Conservation (phyloP, 2,888 invertebrate genomes). For the Orgyia antiqua region DNA sequence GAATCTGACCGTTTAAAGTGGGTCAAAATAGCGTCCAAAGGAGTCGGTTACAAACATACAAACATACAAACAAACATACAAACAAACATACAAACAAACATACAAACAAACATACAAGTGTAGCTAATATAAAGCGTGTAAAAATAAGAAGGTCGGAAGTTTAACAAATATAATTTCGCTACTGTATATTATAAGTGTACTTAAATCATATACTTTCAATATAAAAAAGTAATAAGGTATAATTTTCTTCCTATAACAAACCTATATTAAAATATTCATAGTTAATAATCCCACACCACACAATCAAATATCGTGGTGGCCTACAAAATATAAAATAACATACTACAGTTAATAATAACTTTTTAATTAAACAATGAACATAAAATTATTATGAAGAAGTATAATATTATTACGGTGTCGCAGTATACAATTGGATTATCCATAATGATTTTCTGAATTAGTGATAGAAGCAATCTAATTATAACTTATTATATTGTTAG, state of each 20-base stretch:
- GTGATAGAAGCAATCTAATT: conserved; percentile 11
- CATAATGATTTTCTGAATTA: conserved; percentile 17
- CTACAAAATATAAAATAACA: conserved; percentile 2
- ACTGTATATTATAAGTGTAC: no score
- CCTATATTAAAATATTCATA: neutral
- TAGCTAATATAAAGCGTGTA: no score
- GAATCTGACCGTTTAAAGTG: no score
- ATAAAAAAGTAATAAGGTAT: no score
- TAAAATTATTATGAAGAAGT: conserved; percentile 13
- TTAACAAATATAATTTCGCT: no score
- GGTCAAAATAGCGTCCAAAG: no score
- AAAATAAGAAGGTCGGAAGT: no score
- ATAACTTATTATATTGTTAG: conserved; percentile 2
- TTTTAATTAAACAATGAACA: conserved; percentile 16
- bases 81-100: no score
- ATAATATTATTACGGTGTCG: conserved; percentile 10
- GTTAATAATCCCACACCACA: neutral
- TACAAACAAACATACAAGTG: no score
- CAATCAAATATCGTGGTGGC: conserved; percentile 1
- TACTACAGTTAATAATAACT: neutral
- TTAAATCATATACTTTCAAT: no score
- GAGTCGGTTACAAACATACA: no score
- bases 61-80: no score
- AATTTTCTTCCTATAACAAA: neutral
- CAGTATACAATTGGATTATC: conserved; percentile 8